phyloP scores from a whole-genome alignment of 2,113 vertebrate genomes.

The Boleophthalmus pectinirostris region DNA sequence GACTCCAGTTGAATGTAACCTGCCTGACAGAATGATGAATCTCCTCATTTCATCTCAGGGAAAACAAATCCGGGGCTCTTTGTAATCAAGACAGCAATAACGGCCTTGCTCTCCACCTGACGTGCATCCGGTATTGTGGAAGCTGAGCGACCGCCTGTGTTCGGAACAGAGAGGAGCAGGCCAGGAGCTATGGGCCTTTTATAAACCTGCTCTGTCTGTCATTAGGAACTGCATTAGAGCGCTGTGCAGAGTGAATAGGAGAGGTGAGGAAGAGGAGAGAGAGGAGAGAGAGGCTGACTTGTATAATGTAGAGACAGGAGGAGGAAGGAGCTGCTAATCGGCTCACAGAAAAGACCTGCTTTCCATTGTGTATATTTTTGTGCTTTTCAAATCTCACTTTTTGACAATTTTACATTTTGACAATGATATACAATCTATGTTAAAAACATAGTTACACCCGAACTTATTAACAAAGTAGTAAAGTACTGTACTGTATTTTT shows the following conservation, averaged over 20 bases:
- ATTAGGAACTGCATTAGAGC: constrained; percentile 53
- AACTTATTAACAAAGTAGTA: no score
- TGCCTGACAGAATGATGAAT: constrained; percentile 41
- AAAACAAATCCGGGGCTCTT: constrained; percentile 39
- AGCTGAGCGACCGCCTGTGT: constrained; percentile 27
- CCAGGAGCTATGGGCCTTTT: constrained; percentile 37
- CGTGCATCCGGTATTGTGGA: constrained; percentile 14
- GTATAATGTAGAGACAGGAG: constrained; percentile 18
- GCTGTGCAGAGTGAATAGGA: constrained; percentile 44
- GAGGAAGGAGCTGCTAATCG: background rate
- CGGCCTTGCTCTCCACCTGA: constrained; percentile 7
- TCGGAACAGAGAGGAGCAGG: constrained; percentile 28
- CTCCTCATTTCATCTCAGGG: constrained; percentile 26
- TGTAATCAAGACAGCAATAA: constrained; percentile 25
- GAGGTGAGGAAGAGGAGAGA: constrained; percentile 41
- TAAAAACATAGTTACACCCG: no score
- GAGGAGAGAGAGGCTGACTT: constrained; percentile 33
- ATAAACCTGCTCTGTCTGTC: constrained; percentile 53
- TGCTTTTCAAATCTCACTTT: no score
- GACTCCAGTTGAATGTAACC: background rate
- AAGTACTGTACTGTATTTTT: no score
- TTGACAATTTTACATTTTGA: no score
- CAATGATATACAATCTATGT: no score
- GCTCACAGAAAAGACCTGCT: no score
- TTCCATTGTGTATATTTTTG: no score